A percentile compares a stretch with the other conserved stretches of the same genome.
Evolutionary conservation across 1,140 invertebrate genomes (phyloP).

Genomic region (Drosophila kurseongensis): DNA sequence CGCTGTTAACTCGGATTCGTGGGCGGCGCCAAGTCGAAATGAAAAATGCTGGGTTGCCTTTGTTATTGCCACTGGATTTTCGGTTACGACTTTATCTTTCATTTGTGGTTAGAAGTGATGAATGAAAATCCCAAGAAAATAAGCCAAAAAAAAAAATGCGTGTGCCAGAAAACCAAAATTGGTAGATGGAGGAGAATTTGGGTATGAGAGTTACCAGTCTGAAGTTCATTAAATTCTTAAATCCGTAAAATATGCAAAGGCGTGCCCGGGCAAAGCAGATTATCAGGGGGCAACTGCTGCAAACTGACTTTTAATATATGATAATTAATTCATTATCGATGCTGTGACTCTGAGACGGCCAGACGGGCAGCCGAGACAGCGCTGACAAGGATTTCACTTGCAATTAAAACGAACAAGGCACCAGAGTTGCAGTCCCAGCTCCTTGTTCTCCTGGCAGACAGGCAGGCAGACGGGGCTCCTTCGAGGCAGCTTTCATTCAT

Average conservation of each 20-base stretch:
- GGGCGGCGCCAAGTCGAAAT: constrained; percentile 59
- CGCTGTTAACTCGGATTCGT: constrained; percentile 41
- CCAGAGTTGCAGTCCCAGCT: constrained; percentile 58
- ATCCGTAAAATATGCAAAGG: constrained; percentile 80
- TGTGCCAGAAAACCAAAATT: constrained; percentile 32
- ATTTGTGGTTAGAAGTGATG: constrained; percentile 66
- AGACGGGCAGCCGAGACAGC: constrained; percentile 35
- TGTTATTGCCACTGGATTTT: constrained; percentile 66
- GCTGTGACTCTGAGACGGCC: constrained; percentile 57
- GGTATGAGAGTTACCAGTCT: constrained; percentile 9
- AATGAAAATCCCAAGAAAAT: constrained; percentile 59
- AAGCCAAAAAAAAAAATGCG: constrained; percentile 40
- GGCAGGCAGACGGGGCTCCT: constrained; percentile 18
- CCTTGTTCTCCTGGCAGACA: constrained; percentile 41
- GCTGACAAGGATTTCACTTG: constrained; percentile 82
- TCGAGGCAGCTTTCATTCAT: constrained; percentile 70
- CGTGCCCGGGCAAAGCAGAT: constrained; percentile 65
- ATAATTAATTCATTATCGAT: constrained; percentile 84
- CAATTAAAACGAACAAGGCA: constrained; percentile 83
- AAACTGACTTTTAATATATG: constrained; percentile 81
- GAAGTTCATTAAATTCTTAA: constrained; percentile 69
- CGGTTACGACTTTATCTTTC: constrained; percentile 53
- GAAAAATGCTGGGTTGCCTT: constrained; percentile 62
- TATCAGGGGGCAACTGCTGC: constrained; percentile 57
- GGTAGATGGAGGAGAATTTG: background rate